Evolutionary conservation across 2,888 invertebrate genomes (phyloP).

Genomic region (Brachypterus glaber): DNA sequence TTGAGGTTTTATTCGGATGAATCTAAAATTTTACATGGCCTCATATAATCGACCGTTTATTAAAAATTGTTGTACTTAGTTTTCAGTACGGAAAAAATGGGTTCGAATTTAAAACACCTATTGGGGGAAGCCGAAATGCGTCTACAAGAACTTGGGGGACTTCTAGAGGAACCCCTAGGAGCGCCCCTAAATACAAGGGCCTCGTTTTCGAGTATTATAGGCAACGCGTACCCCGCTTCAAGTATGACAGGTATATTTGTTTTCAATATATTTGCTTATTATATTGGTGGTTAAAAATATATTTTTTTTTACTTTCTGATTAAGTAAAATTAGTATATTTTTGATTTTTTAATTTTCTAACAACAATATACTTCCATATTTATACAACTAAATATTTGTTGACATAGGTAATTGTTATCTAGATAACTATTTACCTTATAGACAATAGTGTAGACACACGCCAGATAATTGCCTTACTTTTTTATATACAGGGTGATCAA

Average conservation of each 20-base stretch:
- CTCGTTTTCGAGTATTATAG: constrained; percentile 51
- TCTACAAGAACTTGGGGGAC: constrained; percentile 65
- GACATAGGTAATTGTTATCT: no score
- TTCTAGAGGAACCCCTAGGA: constrained; percentile 38
- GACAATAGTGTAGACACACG: no score
- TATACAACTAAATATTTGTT: no score
- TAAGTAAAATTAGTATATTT: background rate
- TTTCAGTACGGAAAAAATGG: constrained; percentile 62
- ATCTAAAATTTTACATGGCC: no score
- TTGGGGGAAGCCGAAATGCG: constrained; percentile 75
- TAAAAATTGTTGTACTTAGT: constrained; percentile 51
- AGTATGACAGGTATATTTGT: constrained; percentile 35
- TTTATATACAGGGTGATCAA: no score
- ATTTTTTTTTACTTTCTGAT: no score
- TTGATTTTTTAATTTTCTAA: constrained; percentile 1
- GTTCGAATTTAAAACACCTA: constrained; percentile 64
- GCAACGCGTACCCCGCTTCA: constrained; percentile 38
- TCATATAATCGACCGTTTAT: no score
- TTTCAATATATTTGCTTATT: background rate
- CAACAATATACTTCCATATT: background rate
- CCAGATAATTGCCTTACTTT: no score
- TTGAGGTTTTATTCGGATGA: no score
- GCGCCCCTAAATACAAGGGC: constrained; percentile 44
- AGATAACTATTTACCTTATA: no score
- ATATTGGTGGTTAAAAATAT: no score